Evolutionary conservation across 2,888 invertebrate species (phyloP).

Genomic region (Apotomis turbidana): DNA sequence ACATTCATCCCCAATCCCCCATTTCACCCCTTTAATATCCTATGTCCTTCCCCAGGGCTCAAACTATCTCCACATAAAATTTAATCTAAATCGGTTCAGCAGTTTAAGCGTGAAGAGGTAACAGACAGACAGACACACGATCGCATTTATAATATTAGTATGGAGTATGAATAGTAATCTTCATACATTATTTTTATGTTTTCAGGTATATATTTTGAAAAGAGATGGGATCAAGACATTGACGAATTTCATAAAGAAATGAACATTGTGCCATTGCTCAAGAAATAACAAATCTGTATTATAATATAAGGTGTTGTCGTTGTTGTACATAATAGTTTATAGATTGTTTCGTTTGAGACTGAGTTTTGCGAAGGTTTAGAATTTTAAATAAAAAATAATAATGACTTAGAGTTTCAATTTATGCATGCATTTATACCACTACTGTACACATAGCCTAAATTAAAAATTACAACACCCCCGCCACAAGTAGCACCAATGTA

Average conservation of each 20-base stretch:
- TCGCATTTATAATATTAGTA: too few species aligned
- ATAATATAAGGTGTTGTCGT: background rate
- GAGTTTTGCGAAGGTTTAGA: background rate
- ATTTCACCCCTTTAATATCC: too few species aligned
- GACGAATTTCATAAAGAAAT: slow-evolving; percentile 91
- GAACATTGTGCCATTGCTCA: slow-evolving; percentile 86
- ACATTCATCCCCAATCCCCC: too few species aligned
- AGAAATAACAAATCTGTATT: slow-evolving; percentile 45
- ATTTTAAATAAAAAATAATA: background rate
- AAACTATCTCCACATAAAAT: too few species aligned
- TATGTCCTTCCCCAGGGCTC: too few species aligned
- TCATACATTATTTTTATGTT: slow-evolving; percentile 41
- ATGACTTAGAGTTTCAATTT: background rate
- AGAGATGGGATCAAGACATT: slow-evolving; percentile 95
- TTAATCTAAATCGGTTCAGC: too few species aligned
- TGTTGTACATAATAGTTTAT: slow-evolving; percentile 34
- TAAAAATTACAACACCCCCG: too few species aligned
- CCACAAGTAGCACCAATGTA: too few species aligned
- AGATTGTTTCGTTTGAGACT: slow-evolving; percentile 28
- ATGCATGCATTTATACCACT: too few species aligned
- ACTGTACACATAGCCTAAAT: too few species aligned
- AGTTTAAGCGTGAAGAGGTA: too few species aligned
- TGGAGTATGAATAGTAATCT: background rate
- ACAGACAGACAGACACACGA: too few species aligned
- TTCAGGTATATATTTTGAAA: slow-evolving; percentile 92